These are phyloP conservation scores for Deilephila porcellus DNA, from an alignment of 2,888 invertebrate genomes.

Conservation along the genomic window DNA sequence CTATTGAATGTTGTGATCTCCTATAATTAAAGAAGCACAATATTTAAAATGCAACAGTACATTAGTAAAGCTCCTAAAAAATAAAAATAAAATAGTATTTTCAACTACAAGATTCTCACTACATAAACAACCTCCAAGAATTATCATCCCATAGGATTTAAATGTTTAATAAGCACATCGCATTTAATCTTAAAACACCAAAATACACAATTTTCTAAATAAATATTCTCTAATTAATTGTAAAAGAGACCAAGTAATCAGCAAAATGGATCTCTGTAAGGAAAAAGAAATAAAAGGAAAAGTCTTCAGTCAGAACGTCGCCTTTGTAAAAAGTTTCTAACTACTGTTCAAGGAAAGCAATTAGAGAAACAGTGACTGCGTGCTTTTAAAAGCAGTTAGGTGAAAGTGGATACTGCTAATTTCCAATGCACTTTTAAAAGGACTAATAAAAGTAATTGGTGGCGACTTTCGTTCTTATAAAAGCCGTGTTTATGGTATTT, in stretches of 20 bases:
- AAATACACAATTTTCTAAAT: neutral
- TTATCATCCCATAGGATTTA: too few relatives aligned
- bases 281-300: conserved; percentile 1
- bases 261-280: neutral
- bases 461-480: neutral
- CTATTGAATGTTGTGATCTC: too few relatives aligned
- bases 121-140: too few relatives aligned
- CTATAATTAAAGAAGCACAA: too few relatives aligned
- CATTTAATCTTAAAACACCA: neutral
- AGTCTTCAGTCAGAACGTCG: neutral
- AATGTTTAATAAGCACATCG: too few relatives aligned
- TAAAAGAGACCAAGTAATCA: neutral
- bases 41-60: too few relatives aligned
- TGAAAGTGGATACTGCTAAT: neutral
- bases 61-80: too few relatives aligned
- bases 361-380: conserved; percentile 7
- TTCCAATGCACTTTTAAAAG: neutral
- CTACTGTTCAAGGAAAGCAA: neutral
- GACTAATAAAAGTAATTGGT: neutral
- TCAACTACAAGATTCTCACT: too few relatives aligned
- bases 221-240: neutral
- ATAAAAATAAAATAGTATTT: too few relatives aligned
- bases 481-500: too few relatives aligned
- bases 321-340: conserved; percentile 15
- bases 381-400: neutral